phyloP scores from a whole-genome alignment of 2,797 vertebrate species.

The Ctenopoma multispine region DNA sequence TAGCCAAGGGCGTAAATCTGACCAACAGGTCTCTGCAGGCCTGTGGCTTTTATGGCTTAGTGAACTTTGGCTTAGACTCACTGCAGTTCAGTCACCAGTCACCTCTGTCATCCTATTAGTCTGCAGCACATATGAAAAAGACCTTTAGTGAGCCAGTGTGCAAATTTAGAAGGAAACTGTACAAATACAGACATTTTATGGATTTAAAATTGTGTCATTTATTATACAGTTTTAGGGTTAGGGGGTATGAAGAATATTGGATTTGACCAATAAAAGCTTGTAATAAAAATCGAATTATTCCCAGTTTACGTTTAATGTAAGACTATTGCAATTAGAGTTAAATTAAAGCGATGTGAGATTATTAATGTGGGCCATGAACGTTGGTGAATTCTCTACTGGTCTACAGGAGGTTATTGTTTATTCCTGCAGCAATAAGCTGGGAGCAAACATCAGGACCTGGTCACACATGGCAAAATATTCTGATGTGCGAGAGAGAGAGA shows the following conservation, averaged over 20 bases:
- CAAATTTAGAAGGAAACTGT: constrained; percentile 10
- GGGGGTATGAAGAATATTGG: background rate
- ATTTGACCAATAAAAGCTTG: constrained; percentile 5
- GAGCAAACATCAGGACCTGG: constrained; percentile 38
- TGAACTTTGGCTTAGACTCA: constrained; percentile 46
- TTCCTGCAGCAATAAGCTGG: constrained; percentile 40
- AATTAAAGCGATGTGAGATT: background rate
- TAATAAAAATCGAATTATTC: background rate
- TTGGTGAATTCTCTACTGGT: constrained; percentile 19
- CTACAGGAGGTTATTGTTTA: constrained; percentile 35
- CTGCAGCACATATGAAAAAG: constrained; percentile 28
- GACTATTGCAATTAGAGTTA: background rate
- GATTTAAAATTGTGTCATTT: background rate
- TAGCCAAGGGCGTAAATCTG: constrained; percentile 28
- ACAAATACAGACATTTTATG: background rate
- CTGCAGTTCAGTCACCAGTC: constrained; percentile 45
- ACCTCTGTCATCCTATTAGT: constrained; percentile 60
- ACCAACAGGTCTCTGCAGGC: constrained; percentile 50
- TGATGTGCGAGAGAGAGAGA: background rate
- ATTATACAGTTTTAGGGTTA: background rate
- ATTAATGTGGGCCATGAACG: constrained; percentile 11
- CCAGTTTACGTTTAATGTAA: constrained; percentile 5
- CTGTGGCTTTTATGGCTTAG: constrained; percentile 41
- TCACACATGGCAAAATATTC: constrained; percentile 35
- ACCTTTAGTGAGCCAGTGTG: constrained; percentile 31